Evolutionary conservation across 1,140 invertebrate species (phyloP).

Genomic region (Phenacoccus solenopsis): DNA sequence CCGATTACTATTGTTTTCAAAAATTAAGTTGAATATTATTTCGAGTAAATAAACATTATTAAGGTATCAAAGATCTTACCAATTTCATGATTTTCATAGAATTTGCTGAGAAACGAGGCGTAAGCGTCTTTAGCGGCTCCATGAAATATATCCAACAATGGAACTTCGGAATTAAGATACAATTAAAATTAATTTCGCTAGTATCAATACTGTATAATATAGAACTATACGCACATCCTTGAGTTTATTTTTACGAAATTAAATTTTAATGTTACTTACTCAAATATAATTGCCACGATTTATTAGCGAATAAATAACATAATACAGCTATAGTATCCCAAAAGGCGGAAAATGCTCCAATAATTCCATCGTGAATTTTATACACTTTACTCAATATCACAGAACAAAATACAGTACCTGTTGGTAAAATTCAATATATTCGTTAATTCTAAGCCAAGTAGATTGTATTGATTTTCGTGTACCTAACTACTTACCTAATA

Average conservation of each 20-base stretch:
- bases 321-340: not conserved
- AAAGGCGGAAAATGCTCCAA: not conserved
- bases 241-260: no score
- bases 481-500: slow-evolving; percentile 22
- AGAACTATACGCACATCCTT: no score
- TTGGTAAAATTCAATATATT: no score
- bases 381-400: not conserved
- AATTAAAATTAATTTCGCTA: not conserved
- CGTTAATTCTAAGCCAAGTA: no score
- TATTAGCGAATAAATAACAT: not conserved
- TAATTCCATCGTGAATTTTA: not conserved
- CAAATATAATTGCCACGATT: not conserved
- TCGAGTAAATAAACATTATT: no score
- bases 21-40: not conserved
- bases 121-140: slow-evolving; percentile 20
- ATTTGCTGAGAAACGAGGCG: slow-evolving; percentile 22
- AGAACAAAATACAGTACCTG: slow-evolving; percentile 4
- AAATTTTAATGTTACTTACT: not conserved
- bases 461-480: no score
- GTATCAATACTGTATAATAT: no score
- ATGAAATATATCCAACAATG: slow-evolving; percentile 22
- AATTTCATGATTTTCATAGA: slow-evolving; percentile 19
- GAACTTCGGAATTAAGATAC: slow-evolving; percentile 19
- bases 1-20: no score
- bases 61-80: slow-evolving; percentile 19